Percentiles rank a stretch among this genome's conserved stretches.
These are phyloP conservation scores for Tetramorium alpestre DNA, from an alignment of 1,140 invertebrate genomes.

Conservation along the genomic window DNA sequence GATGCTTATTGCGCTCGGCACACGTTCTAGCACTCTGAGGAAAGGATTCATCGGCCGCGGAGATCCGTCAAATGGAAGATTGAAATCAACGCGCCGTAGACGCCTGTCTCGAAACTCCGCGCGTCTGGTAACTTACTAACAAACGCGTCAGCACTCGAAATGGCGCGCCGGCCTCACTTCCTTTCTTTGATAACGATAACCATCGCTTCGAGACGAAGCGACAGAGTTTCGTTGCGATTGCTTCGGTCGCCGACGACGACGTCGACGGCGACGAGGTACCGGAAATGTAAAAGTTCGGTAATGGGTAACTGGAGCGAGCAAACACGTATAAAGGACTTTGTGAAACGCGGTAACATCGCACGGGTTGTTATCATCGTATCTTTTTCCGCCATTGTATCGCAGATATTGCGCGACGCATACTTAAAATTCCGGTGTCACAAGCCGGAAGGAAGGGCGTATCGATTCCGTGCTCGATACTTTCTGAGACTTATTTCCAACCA, in stretches of 20 bases:
- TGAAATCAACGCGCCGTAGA: constrained; percentile 57
- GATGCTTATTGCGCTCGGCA: not conserved
- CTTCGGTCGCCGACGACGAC: constrained; percentile 37
- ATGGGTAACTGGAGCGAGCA: constrained; percentile 71
- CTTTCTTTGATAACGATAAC: constrained; percentile 69
- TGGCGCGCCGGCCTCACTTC: constrained; percentile 43
- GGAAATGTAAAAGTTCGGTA: constrained; percentile 71
- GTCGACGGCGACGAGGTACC: constrained; percentile 52
- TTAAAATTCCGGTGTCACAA: constrained; percentile 39
- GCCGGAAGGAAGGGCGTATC: constrained; percentile 54
- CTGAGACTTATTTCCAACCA: constrained; percentile 39
- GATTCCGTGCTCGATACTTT: constrained; percentile 52
- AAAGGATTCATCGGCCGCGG: not conserved
- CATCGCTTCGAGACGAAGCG: constrained; percentile 64
- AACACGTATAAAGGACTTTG: constrained; percentile 57
- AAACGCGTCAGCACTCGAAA: constrained; percentile 50
- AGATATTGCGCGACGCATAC: constrained; percentile 55
- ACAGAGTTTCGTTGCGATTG: constrained; percentile 70
- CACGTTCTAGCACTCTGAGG: not conserved
- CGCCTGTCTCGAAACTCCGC: constrained; percentile 59
- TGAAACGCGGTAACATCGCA: constrained; percentile 46
- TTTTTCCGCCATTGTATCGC: constrained; percentile 51
- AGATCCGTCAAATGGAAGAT: constrained; percentile 61
- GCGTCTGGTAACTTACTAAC: constrained; percentile 67
- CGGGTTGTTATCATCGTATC: constrained; percentile 68